These are phyloP conservation scores for Antrozous pallidus DNA, from an alignment of 2,797 vertebrate species.

Conservation along the genomic window DNA sequence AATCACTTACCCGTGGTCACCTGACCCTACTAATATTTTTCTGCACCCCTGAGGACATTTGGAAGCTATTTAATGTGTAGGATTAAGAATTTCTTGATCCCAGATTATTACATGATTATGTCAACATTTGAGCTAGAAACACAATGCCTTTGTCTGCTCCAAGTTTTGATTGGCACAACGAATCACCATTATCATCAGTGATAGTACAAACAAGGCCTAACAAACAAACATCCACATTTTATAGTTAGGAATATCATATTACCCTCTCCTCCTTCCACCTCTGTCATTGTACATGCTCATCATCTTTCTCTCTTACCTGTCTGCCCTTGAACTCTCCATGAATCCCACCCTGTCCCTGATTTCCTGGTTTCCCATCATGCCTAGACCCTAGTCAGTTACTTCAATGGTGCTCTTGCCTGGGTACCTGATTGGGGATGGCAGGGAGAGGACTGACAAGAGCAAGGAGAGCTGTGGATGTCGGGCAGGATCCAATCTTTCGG, in stretches of 20 bases:
- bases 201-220: not conserved
- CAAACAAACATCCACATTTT: not conserved
- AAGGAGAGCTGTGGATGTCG: not conserved
- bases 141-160: slow-evolving; percentile 39
- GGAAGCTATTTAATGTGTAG: slow-evolving; percentile 59
- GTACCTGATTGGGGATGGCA: not conserved
- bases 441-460: not conserved
- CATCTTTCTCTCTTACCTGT: not conserved
- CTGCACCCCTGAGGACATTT: slow-evolving; percentile 55
- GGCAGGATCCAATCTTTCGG: not conserved
- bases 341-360: not conserved
- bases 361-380: not conserved
- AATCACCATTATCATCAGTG: not conserved
- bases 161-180: slow-evolving; percentile 29
- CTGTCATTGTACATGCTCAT: not conserved
- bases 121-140: slow-evolving; percentile 35
- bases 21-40: slow-evolving; percentile 54
- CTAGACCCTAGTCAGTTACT: not conserved
- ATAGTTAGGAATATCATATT: not conserved
- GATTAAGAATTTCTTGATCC: slow-evolving; percentile 65
- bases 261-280: not conserved
- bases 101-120: slow-evolving; percentile 49
- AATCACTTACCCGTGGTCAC: slow-evolving; percentile 45
- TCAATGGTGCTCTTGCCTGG: not conserved
- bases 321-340: not conserved